Evolutionary conservation across 2,113 vertebrate genomes (phyloP).

Genomic region (Grammomys surdaster): DNA sequence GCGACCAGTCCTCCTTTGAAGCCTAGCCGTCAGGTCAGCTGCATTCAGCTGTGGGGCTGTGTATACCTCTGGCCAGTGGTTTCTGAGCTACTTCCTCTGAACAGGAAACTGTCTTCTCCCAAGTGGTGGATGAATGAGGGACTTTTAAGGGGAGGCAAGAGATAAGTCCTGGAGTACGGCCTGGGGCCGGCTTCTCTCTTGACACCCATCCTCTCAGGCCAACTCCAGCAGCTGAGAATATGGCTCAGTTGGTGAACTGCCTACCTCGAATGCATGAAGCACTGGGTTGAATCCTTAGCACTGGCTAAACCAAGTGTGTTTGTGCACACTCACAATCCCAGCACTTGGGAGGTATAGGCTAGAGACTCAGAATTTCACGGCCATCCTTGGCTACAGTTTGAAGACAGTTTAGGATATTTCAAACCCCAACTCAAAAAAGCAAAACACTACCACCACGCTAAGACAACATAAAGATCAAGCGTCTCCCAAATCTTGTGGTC

Average conservation of each 20-base stretch:
- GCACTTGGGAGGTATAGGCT: background rate
- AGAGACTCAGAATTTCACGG: background rate
- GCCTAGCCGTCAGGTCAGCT: background rate
- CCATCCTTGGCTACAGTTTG: background rate
- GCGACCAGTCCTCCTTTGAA: background rate
- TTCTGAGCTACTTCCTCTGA: background rate
- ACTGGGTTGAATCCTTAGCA: background rate
- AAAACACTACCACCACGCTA: background rate
- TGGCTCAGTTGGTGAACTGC: background rate
- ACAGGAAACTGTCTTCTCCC: background rate
- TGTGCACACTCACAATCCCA: accelerated
- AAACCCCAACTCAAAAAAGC: background rate
- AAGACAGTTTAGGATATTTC: background rate
- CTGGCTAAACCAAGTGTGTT: background rate
- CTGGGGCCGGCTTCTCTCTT: background rate
- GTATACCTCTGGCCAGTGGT: background rate
- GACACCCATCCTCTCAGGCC: background rate
- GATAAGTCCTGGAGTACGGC: background rate
- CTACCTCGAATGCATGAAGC: background rate
- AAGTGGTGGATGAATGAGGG: background rate
- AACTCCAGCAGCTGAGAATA: background rate
- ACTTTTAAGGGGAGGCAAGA: background rate
- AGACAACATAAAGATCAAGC: background rate
- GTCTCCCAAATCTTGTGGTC: background rate
- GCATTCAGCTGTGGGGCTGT: too few species aligned